phyloP scores from a whole-genome alignment of 2,113 vertebrate genomes.

The Anarrhichthys ocellatus region DNA sequence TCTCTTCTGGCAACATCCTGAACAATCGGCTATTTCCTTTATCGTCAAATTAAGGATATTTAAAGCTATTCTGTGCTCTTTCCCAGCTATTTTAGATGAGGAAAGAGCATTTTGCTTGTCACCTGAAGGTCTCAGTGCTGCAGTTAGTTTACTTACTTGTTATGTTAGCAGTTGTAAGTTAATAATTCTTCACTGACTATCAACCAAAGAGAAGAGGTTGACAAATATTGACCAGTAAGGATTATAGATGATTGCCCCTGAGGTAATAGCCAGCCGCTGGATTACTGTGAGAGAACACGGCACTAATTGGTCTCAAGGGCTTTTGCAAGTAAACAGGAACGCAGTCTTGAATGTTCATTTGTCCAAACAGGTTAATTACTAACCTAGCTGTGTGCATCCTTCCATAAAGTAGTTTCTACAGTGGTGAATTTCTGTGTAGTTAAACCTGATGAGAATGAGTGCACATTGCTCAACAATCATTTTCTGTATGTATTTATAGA shows the following conservation, averaged over 20 bases:
- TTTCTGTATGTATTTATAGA: background rate
- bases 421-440: background rate
- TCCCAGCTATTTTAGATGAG: background rate
- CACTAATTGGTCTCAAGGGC: constrained; percentile 74
- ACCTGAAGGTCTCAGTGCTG: background rate
- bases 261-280: constrained; percentile 45
- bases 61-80: constrained; percentile 11
- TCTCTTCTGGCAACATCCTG: constrained; percentile 33
- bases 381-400: constrained; percentile 34
- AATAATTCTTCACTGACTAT: constrained; percentile 45
- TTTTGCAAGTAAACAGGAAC: constrained; percentile 69
- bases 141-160: constrained; percentile 8
- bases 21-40: constrained; percentile 13
- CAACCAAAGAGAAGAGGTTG: constrained; percentile 50
- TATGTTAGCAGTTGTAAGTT: constrained; percentile 31
- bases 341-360: constrained; percentile 57
- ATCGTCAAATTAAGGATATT: constrained; percentile 23
- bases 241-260: constrained; percentile 52
- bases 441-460: constrained; percentile 18
- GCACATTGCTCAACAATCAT: constrained; percentile 1
- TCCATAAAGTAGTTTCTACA: constrained; percentile 10
- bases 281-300: constrained; percentile 53
- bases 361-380: constrained; percentile 52
- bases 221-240: constrained; percentile 59
- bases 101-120: background rate